phyloP scores from a whole-genome alignment of 1,140 invertebrate species.

The Drosophila sp. region DNA sequence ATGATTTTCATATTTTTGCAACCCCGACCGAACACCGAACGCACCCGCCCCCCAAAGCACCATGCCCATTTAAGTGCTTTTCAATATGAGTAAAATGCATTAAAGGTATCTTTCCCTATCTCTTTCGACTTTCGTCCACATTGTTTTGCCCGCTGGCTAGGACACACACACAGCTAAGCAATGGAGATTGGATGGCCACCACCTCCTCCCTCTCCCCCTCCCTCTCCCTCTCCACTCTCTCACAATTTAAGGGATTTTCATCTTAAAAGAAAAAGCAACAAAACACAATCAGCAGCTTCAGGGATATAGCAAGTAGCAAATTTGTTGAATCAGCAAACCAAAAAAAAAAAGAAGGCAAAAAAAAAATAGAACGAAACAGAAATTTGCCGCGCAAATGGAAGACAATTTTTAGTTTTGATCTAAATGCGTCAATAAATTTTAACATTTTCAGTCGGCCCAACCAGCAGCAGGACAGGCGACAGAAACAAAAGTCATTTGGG shows the following conservation, averaged over 20 bases:
- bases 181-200: background rate
- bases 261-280: constrained; percentile 61
- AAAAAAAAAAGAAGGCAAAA: constrained; percentile 17
- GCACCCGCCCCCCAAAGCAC: background rate
- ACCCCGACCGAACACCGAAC: constrained; percentile 13
- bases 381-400: constrained; percentile 46
- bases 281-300: constrained; percentile 27
- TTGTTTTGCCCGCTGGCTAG: constrained; percentile 57
- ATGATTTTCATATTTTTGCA: constrained; percentile 79
- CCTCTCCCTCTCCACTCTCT: background rate
- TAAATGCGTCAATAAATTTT: constrained; percentile 81
- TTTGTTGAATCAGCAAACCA: constrained; percentile 58
- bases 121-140: constrained; percentile 5
- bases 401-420: constrained; percentile 80
- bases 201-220: background rate
- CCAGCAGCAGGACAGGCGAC: constrained; percentile 25
- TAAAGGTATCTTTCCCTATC: constrained; percentile 61
- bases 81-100: constrained; percentile 78
- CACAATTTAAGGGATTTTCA: constrained; percentile 67
- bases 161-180: constrained; percentile 2
- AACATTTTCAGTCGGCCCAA: constrained; percentile 68
- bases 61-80: constrained; percentile 69
- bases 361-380: constrained; percentile 27
- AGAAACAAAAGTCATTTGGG: constrained; percentile 75
- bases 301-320: constrained; percentile 41